These are phyloP conservation scores for Abrostola triplasia DNA, from an alignment of 2,888 invertebrate species.

Conservation along the genomic window DNA sequence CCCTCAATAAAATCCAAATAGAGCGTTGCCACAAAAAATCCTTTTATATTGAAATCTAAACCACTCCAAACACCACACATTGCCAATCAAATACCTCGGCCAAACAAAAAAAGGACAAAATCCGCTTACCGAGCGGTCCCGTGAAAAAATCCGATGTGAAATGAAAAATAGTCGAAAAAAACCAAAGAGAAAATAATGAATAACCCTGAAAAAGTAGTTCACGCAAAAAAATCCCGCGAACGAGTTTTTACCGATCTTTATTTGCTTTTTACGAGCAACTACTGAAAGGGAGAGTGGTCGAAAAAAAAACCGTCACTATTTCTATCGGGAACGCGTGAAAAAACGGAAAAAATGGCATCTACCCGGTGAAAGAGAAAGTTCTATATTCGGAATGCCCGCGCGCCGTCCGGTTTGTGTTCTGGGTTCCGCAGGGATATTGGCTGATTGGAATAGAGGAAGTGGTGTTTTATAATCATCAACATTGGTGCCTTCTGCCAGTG, in stretches of 20 bases:
- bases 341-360: slow-evolving; percentile 76
- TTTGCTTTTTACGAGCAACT: slow-evolving; percentile 85
- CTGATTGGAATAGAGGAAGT: neutral
- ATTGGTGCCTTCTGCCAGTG: neutral
- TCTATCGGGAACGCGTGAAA: slow-evolving; percentile 80
- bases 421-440: slow-evolving; percentile 42
- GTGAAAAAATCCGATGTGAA: slow-evolving; percentile 61
- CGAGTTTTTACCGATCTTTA: slow-evolving; percentile 82
- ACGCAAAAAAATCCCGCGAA: slow-evolving; percentile 74
- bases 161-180: slow-evolving; percentile 65
- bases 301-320: slow-evolving; percentile 86
- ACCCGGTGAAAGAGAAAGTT: slow-evolving; percentile 80
- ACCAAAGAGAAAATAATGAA: slow-evolving; percentile 60
- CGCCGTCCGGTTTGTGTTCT: slow-evolving; percentile 65
- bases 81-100: slow-evolving; percentile 41
- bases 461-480: neutral
- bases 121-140: slow-evolving; percentile 19
- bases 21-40: slow-evolving; percentile 15
- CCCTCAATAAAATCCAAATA: slow-evolving; percentile 26
- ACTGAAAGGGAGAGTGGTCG: slow-evolving; percentile 80
- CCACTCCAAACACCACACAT: slow-evolving; percentile 29
- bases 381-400: slow-evolving; percentile 82
- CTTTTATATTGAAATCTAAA: slow-evolving; percentile 46
- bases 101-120: slow-evolving; percentile 34
- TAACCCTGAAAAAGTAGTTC: slow-evolving; percentile 75